A percentile compares a stretch with the other conserved stretches of the same genome.
Conservation (phyloP, 2,797 vertebrate genomes). For the Falco biarmicus region DNA sequence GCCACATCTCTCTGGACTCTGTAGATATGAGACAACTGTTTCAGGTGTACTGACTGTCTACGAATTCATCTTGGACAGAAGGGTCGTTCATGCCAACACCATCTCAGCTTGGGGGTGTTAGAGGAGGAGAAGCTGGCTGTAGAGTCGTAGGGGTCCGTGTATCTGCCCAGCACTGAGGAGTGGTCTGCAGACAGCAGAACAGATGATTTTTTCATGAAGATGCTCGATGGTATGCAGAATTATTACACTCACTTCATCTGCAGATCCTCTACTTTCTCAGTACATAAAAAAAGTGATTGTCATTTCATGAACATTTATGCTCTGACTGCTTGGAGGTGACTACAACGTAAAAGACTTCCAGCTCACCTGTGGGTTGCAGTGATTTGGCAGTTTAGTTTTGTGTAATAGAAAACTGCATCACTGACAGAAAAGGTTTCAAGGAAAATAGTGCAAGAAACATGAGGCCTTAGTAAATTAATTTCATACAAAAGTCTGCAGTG, state of each 20-base stretch:
- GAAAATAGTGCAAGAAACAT: not conserved
- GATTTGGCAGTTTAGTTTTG: not conserved
- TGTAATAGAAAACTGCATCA: not conserved
- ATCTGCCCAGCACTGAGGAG: not conserved
- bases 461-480: not conserved
- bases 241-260: not conserved
- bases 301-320: not conserved
- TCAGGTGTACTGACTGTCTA: not conserved
- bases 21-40: not conserved
- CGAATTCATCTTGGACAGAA: not conserved
- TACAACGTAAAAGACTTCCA: not conserved
- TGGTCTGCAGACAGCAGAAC: not conserved
- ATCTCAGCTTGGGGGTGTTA: not conserved
- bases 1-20: not conserved
- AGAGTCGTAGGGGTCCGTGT: not conserved
- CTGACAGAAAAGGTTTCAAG: not conserved
- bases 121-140: not conserved
- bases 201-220: not conserved
- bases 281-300: not conserved
- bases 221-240: not conserved
- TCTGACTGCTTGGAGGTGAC: not conserved
- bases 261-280: not conserved
- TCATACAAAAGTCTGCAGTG: not conserved
- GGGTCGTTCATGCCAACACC: fast-evolving
- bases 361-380: not conserved